phyloP scores from a whole-genome alignment of 2,113 vertebrate species.

The Murina feae region DNA sequence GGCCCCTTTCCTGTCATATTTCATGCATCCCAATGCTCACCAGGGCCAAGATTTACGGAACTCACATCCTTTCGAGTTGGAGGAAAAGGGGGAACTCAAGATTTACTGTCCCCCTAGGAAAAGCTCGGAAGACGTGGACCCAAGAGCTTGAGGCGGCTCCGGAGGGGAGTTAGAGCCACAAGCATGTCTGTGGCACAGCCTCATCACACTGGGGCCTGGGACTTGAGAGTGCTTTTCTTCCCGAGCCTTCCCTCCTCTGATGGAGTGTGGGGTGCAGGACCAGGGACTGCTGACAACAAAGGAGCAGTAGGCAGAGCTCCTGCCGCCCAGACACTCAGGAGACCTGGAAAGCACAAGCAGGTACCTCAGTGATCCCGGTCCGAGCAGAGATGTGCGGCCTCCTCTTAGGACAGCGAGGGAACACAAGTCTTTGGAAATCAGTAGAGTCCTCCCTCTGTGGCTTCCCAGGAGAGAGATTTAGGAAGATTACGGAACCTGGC shows the following conservation, averaged over 20 bases:
- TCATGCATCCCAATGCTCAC: conserved; percentile 75
- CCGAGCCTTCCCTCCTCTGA: neutral
- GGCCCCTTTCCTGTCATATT: conserved; percentile 77
- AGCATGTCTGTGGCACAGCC: neutral
- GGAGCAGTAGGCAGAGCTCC: neutral
- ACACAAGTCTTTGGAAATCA: rapidly evolving
- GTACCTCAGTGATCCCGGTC: rapidly evolving
- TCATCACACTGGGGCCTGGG: neutral
- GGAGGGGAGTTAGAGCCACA: neutral
- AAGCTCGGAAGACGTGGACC: conserved; percentile 66
- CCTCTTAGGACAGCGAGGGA: neutral
- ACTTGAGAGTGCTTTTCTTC: neutral
- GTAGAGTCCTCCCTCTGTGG: neutral
- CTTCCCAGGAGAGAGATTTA: neutral
- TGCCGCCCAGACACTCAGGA: neutral
- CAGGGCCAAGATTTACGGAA: conserved; percentile 75
- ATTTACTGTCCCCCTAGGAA: conserved; percentile 77
- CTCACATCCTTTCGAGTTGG: conserved; percentile 78
- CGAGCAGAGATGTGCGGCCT: neutral
- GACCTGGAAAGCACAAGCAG: too few relatives aligned
- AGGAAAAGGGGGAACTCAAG: conserved; percentile 73
- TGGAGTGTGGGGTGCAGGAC: too few relatives aligned
- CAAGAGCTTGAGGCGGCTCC: neutral
- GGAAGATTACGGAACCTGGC: neutral
- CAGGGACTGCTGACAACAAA: too few relatives aligned